phyloP scores from a whole-genome alignment of 2,888 invertebrate genomes.

The Callosobruchus maculatus region DNA sequence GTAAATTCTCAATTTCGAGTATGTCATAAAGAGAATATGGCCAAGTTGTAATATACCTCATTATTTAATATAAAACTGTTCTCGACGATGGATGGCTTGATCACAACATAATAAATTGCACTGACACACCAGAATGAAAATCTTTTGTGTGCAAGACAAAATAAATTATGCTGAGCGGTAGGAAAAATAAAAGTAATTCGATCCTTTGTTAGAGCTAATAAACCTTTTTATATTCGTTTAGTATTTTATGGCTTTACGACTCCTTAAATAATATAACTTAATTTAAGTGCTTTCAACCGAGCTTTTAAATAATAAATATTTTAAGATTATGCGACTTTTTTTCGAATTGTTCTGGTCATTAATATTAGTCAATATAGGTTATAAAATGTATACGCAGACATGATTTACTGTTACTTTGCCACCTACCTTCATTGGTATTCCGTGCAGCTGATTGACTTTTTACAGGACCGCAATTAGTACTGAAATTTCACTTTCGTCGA shows the following conservation, averaged over 20 bases:
- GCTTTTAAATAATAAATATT: conserved; percentile 23
- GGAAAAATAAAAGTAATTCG: background rate
- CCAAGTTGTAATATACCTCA: too few species aligned
- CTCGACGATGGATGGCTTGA: background rate
- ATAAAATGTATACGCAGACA: conserved; percentile 24
- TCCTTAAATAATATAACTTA: conserved; percentile 15
- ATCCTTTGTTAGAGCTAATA: background rate
- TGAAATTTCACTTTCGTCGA: background rate
- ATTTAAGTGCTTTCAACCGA: conserved; percentile 21
- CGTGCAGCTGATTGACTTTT: conserved; percentile 34
- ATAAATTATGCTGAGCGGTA: background rate
- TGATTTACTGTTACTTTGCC: conserved; percentile 38
- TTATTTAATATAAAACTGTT: background rate
- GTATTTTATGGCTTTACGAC: background rate
- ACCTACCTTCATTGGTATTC: conserved; percentile 41
- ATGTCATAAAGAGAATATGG: too few species aligned
- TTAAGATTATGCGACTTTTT: conserved; percentile 20
- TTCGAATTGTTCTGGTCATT: conserved; percentile 22
- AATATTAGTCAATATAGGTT: conserved; percentile 24
- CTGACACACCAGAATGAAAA: background rate
- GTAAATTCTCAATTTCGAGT: too few species aligned
- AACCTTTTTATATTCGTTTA: background rate
- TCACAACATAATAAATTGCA: background rate
- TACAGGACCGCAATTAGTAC: conserved; percentile 15
- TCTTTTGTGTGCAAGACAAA: background rate